Evolutionary conservation across 2,888 invertebrate species (phyloP).

Genomic region (Rhingia campestris): DNA sequence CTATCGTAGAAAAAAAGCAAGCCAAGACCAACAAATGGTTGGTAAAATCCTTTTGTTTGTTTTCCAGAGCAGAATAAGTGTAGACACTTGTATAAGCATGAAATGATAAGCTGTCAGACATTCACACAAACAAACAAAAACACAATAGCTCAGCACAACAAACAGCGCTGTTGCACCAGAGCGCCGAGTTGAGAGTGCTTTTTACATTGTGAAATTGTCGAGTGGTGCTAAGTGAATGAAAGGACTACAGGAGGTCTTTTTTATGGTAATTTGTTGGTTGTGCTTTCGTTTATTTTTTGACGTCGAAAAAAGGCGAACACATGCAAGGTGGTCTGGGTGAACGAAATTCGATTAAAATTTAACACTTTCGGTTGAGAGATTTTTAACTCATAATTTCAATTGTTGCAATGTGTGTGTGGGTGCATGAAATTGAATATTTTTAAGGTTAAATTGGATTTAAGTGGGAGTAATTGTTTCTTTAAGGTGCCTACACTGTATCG

Average conservation of each 20-base stretch:
- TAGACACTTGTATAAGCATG: slow-evolving; percentile 51
- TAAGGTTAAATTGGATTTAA: neutral
- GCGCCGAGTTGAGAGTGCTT: neutral
- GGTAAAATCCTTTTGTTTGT: slow-evolving; percentile 31
- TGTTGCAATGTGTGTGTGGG: neutral
- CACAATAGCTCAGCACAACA: slow-evolving; percentile 17
- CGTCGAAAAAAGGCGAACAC: neutral
- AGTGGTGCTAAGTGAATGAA: slow-evolving; percentile 55
- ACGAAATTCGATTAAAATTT: slow-evolving; percentile 1
- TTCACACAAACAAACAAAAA: slow-evolving; percentile 42
- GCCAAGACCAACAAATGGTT: slow-evolving; percentile 3
- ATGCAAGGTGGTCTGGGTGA: neutral
- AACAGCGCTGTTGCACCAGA: slow-evolving; percentile 54
- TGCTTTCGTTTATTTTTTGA: slow-evolving; percentile 15
- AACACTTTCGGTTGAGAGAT: neutral
- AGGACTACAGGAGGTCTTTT: slow-evolving; percentile 42
- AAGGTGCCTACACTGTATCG: no score
- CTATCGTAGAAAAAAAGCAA: neutral
- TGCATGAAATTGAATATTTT: neutral
- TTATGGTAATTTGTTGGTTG: slow-evolving; percentile 43
- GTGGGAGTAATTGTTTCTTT: no score
- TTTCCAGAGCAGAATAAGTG: slow-evolving; percentile 18
- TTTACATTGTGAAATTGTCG: slow-evolving; percentile 45
- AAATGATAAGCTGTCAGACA: slow-evolving; percentile 62
- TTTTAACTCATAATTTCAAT: neutral